Percentiles rank a stretch among this genome's conserved stretches.
phyloP scores from a whole-genome alignment of 2,888 invertebrate species.

The Petrolisthes manimaculis region DNA sequence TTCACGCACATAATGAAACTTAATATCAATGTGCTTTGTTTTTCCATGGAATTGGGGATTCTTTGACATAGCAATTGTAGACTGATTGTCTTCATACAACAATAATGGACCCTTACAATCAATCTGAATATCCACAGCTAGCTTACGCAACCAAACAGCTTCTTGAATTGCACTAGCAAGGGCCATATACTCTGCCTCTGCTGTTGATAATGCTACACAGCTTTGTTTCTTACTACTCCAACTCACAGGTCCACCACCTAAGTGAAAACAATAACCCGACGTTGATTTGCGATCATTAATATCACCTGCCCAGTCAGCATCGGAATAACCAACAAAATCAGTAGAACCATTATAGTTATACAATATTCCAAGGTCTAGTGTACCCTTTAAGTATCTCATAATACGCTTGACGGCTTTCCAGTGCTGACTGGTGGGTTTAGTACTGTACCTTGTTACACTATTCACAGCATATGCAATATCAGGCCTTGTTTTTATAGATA shows the following conservation, averaged over 20 bases:
- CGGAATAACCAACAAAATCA: constrained; percentile 58
- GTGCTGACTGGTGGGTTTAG: constrained; percentile 63
- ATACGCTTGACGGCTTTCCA: constrained; percentile 65
- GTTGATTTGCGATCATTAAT: constrained; percentile 63
- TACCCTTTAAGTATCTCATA: constrained; percentile 58
- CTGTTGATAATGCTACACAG: constrained; percentile 64
- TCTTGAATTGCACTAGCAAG: constrained; percentile 62
- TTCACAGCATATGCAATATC: constrained; percentile 62
- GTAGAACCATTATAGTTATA: constrained; percentile 13
- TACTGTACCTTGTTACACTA: constrained; percentile 35
- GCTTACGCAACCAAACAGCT: constrained; percentile 61
- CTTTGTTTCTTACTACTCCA: constrained; percentile 65
- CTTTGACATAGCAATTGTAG: constrained; percentile 52
- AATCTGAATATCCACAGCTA: constrained; percentile 45
- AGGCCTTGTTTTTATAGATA: constrained; percentile 48
- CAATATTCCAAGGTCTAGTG: constrained; percentile 42
- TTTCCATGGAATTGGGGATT: constrained; percentile 41
- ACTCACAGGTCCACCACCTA: constrained; percentile 52
- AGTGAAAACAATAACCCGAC: constrained; percentile 64
- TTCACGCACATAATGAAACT: constrained; percentile 58
- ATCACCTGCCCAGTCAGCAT: constrained; percentile 66
- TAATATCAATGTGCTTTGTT: constrained; percentile 63
- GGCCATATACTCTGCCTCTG: constrained; percentile 66
- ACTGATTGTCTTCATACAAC: constrained; percentile 61
- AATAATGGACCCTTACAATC: neutral